phyloP scores from a whole-genome alignment of 2,797 vertebrate species.

The Lepus townsendii region DNA sequence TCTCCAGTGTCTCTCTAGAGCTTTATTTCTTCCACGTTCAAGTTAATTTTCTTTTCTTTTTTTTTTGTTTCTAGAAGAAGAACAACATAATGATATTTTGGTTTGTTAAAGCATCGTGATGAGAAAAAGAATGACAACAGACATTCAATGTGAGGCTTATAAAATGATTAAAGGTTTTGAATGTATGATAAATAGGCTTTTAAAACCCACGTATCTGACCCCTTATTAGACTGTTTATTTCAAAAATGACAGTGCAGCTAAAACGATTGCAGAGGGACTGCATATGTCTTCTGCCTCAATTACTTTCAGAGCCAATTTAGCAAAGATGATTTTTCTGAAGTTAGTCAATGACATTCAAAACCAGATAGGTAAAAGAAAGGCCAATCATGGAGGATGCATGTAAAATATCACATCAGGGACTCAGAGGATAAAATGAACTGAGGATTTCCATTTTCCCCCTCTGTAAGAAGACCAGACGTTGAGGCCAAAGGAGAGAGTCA shows the following conservation, averaged over 20 bases:
- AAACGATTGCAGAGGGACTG: neutral
- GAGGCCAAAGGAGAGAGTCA: conserved; percentile 1
- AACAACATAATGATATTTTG: conserved; percentile 6
- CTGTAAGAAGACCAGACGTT: conserved; percentile 35
- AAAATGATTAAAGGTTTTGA: conserved; percentile 71
- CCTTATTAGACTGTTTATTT: conserved; percentile 71
- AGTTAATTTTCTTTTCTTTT: neutral
- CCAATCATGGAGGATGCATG: neutral
- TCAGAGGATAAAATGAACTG: neutral
- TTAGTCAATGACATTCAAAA: conserved; percentile 48
- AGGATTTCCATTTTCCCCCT: neutral
- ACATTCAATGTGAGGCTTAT: conserved; percentile 66
- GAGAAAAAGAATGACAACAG: conserved; percentile 66
- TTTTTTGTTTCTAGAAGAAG: neutral
- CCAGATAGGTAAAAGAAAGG: conserved; percentile 32
- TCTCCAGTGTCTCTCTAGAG: neutral
- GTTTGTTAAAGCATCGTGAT: conserved; percentile 51
- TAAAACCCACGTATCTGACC: conserved; percentile 52
- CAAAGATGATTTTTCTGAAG: conserved; percentile 68
- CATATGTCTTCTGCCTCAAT: conserved; percentile 66
- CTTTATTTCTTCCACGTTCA: neutral
- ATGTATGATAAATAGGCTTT: conserved; percentile 73
- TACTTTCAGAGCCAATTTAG: conserved; percentile 68
- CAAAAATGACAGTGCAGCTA: conserved; percentile 55
- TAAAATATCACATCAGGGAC: neutral